Evolutionary conservation across 2,888 invertebrate genomes (phyloP), one percentile per base, ranked within the genome.

Genomic region (Ectobius pallidus): DNA sequence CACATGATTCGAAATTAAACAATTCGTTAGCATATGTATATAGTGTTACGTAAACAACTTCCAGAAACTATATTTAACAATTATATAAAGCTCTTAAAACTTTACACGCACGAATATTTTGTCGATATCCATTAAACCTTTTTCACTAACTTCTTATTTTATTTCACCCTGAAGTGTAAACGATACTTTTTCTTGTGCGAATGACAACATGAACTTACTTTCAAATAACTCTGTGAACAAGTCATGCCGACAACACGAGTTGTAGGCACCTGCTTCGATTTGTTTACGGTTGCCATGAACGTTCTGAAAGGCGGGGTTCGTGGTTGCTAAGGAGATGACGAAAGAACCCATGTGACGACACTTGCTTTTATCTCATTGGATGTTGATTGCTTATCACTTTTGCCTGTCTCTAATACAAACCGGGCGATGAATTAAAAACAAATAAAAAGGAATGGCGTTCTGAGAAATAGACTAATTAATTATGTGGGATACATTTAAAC

Each of bases 231-330:
- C 39, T 39, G 39, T 39, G 6, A 6, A 39, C 7, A 39, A 39
- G 39, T 39, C 6, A 39, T 39, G 14, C 39, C 14, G 39, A 6
- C 14, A 9, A 9, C 0, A 52, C 11, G 49, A 49, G 14, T 25
- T 4, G 22, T 14, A 18, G 14, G 9, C 52, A 52, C 52, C 22
- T 30, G 63, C 63, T 58, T 58, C 42, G 63, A 39, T 62, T 63
- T 63, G 63, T 63, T 63, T 63, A 63, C 42, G 39, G 63, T 63
- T 63, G 63, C 63, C 25, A 63, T 22, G 63, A 34, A 63, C 63
- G 34, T 22, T 34, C 22, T 1, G 25, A n/a, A 34, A 22, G 63
- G 63, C 63, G 63, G 63, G 42, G 63, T 20, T 14, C 25, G 42
- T 42, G 63, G 52, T 52, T 52, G 22, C 52, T 52, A 52, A 1